Evolutionary conservation across 2,113 vertebrate species (phyloP), one percentile per base, ranked within the genome.

Genomic region (Ammodytes dubius): DNA sequence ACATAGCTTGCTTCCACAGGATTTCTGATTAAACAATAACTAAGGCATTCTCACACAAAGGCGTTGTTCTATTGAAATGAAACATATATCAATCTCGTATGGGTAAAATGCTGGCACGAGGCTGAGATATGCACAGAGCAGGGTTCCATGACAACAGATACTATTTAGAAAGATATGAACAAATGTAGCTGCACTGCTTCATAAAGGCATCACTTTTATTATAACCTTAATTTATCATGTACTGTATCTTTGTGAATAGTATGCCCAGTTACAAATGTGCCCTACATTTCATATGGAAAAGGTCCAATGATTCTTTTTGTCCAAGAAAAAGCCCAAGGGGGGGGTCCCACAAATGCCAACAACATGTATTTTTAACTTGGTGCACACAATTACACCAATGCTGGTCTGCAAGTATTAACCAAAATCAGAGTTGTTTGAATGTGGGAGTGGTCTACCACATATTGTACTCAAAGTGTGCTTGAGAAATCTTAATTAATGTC

Each of bases 21-120:
- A 70, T 88, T 85, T 88, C 68, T 85, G 79, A 88, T 91, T 68
- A 89, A 79, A 88, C 81, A 86, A 72, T 82, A 91, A 91, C 76
- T 69, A 78, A 78, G 73, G 66, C 84, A 85, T 85, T 89, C 83
- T 82, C 66, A 79, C 82, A 94, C 75, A 88, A 92, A 86, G 84
- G 61, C 76, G 49, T 71, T 47, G 77, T 58, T 77, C 43, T 73
- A 77, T 88, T 85, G 27, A 77, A 84, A 86, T 74, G 53, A 82
- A 72, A 83, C 46, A 78, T 47, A 64, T 40, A 45, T 78, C 65
- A 65, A 75, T 77, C 79, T 87, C 42, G 80, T 83, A 83, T 88
- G 65, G 70, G 81, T 76, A 85, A 87, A 88, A 85, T 84, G 75
- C 82, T 80, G 69, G 72, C 67, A 74, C 17, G 35, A 72, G 82